Base-by-base conservation (phyloP, 1,140 invertebrate genomes). In the Zaprionus kolodkinae region DNA sequence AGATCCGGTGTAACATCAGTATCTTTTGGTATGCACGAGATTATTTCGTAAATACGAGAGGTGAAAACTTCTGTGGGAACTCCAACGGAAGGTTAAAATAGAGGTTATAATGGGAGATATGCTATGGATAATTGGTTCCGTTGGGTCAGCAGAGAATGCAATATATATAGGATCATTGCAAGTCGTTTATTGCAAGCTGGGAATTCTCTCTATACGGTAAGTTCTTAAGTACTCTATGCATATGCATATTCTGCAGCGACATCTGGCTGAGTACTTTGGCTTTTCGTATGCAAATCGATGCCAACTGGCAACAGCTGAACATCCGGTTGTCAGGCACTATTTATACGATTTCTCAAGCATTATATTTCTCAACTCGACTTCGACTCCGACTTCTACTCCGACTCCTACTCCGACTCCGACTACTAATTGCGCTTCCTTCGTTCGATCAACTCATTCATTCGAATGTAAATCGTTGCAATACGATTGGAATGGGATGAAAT, bases 281-380 rank as follows among this genome's bases (percentile, higher is more conserved):
- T 30, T 60, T 70, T 59, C 1, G 33, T 35, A 77, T 76, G 82
- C 65, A 73, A 86, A 87, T 78, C 33, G 38, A 65, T 70, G 43
- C 71, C 74, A 12, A 66, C n/a, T 35, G 52, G 17, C 61, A 9
- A 15, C 45, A 40, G 60, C 25, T 40, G 60, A 35, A 59, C 77
- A 87, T 87, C 84, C 84, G 83, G 80, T 54, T 35, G 52, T 10
- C 48, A 65, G 38, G n/a, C 40, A 60, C 69, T 80, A 80, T 88
- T 73, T 79, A 73, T 79, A 88, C 73, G 85, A 88, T 83, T 84
- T 81, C 56, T 68, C 60, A 36, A 17, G 67, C 59, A 48, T 75
- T 75, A 21, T 57, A 65, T 59, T 72, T 65, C 68, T 65, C 35
- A 6, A 25, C 50, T 55, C 68, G 6, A 30, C 6, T 30, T 3